Evolutionary conservation across 1,140 invertebrate genomes (phyloP).

Genomic region (Rhagoletis zephyria): DNA sequence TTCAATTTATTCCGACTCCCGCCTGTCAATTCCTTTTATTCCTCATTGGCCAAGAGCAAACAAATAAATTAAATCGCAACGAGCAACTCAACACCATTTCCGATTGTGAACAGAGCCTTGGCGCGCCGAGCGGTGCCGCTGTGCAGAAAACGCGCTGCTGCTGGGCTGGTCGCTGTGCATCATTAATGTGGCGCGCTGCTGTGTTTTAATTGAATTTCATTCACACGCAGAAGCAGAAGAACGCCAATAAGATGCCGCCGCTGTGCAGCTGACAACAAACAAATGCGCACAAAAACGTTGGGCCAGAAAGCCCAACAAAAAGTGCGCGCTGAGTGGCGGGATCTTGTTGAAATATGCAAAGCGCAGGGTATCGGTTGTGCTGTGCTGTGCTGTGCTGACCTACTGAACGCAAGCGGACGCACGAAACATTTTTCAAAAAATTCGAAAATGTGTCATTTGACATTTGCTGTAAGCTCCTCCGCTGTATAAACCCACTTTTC

Average conservation of each 20-base stretch:
- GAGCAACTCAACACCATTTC: constrained; percentile 55
- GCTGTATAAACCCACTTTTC: not conserved
- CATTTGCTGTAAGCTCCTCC: not conserved
- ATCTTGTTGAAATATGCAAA: not conserved
- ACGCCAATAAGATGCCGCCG: not conserved
- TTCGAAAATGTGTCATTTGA: constrained; percentile 41
- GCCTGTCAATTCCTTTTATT: not conserved
- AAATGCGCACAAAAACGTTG: too few relatives aligned
- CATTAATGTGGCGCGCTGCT: constrained; percentile 52
- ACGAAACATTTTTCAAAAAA: not conserved
- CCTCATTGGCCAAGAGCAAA: not conserved
- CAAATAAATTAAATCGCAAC: constrained; percentile 57
- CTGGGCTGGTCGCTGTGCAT: constrained; percentile 5
- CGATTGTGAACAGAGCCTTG: not conserved
- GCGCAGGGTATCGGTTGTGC: not conserved
- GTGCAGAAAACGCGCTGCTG: not conserved
- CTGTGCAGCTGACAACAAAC: not conserved
- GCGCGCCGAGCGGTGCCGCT: not conserved
- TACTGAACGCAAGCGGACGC: not conserved
- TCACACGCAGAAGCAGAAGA: not conserved
- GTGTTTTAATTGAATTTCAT: constrained; percentile 54
- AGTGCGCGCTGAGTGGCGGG: not conserved
- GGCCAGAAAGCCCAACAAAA: too few relatives aligned
- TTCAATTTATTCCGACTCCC: not conserved
- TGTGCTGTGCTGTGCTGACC: not conserved